A percentile compares a stretch with the other conserved stretches of the same genome.
Evolutionary conservation across 2,797 vertebrate species (phyloP).

Genomic region (Fringilla coelebs): DNA sequence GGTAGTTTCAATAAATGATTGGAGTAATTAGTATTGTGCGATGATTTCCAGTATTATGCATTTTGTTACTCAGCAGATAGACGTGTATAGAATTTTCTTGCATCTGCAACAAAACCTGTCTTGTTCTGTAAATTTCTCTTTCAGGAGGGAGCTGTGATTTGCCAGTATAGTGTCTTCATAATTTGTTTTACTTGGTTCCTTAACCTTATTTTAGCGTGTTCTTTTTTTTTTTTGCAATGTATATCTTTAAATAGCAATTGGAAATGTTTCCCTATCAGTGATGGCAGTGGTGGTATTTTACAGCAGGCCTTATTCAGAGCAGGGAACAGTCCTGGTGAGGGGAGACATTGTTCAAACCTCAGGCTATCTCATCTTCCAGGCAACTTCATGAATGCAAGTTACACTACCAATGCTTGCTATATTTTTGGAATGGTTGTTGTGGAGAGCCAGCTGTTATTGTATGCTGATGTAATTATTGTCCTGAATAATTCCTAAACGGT

Average conservation of each 20-base stretch:
- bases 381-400: background rate
- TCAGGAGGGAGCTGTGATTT: background rate
- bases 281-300: background rate
- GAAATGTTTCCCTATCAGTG: background rate
- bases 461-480: background rate
- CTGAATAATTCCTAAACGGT: background rate
- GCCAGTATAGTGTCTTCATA: background rate
- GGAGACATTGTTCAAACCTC: background rate
- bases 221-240: background rate
- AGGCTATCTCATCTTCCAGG: background rate
- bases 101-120: background rate
- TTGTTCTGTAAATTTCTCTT: background rate
- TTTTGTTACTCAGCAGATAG: background rate
- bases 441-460: background rate
- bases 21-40: background rate
- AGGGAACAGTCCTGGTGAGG: background rate
- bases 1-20: background rate
- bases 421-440: background rate
- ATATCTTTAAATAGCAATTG: background rate
- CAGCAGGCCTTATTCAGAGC: background rate
- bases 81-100: background rate
- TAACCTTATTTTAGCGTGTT: background rate
- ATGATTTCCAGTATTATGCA: background rate
- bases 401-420: background rate
- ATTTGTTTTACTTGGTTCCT: background rate